phyloP scores from a whole-genome alignment of 2,113 vertebrate species.

The Phoxinus phoxinus region DNA sequence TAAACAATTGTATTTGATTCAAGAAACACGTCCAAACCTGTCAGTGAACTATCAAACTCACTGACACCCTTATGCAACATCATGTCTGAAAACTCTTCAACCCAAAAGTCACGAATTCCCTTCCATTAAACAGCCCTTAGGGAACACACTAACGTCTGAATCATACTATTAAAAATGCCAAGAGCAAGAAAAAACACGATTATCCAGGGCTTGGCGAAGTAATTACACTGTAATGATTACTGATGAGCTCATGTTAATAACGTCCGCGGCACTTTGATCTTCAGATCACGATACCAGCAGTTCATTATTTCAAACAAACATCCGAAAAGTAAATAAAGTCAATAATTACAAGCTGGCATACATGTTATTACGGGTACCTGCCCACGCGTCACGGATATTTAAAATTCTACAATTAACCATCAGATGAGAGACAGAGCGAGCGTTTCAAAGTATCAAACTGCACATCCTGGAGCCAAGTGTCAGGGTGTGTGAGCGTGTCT shows the following conservation, averaged over 20 bases:
- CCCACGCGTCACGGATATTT: constrained; percentile 51
- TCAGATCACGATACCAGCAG: constrained; percentile 34
- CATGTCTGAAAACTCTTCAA: background rate
- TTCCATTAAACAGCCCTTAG: constrained; percentile 1
- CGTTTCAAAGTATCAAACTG: constrained; percentile 51
- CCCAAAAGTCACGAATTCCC: background rate
- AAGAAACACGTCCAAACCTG: background rate
- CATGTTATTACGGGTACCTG: constrained; percentile 51
- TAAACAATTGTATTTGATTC: background rate
- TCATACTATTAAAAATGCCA: background rate
- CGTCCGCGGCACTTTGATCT: constrained; percentile 52
- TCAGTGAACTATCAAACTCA: background rate
- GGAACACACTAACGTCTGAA: constrained; percentile 11
- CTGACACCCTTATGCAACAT: background rate
- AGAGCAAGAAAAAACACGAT: constrained; percentile 27
- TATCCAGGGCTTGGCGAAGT: constrained; percentile 16
- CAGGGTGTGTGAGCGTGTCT: constrained; percentile 40
- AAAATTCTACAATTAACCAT: constrained; percentile 61
- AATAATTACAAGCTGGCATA: constrained; percentile 60
- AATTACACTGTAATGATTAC: constrained; percentile 55
- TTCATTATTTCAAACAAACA: constrained; percentile 54
- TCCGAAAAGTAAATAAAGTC: constrained; percentile 57
- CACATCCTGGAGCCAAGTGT: constrained; percentile 54
- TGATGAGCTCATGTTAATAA: constrained; percentile 47
- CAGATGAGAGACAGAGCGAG: constrained; percentile 50